Base-by-base conservation (phyloP, 2,113 vertebrate species). In the Larimichthys crocea region DNA sequence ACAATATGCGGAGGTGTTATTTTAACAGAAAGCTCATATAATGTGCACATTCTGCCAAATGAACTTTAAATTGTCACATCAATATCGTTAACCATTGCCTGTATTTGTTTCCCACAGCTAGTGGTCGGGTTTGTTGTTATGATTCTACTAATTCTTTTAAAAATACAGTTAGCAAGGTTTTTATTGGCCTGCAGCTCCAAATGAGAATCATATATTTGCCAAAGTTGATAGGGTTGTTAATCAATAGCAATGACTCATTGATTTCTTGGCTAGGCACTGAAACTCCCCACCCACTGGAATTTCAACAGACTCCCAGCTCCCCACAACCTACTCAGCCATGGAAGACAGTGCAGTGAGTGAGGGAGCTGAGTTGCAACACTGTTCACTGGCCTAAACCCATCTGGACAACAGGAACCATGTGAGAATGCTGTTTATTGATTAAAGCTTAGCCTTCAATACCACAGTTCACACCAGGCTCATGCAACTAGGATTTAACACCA, bases 211-310 rank as follows among this genome's bases (percentile, higher is more conserved):
- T 59, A 77, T 74, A 76, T 83, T 63, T 80, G 66, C 57, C 7
- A 6, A 14, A 24, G 44, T 31, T 69, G 77, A 87, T 77, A 57
- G 82, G 77, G 63, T 22, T 84, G 81, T 84, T 83, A 73, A 84
- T 84, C 78, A 87, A 65, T 78, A 62, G 26, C 46, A 7, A 66
- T 84, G 78, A 87, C 74, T 84, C 77, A 70, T 73, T 73, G 57
- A 80, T 74, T 80, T 74, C 35, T 74, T 84, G 63, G 67, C 81
- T 15, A 16, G 15, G 52, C 8, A 3, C 42, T 77, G 50, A 46
- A 76, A 80, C 82, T 74, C 67, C 53, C 62, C 73, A 74, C 53
- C 56, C 55, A 68, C 46, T 31, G 22, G 40, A 71, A 61, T 83
- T 72, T 87, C 85, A 83, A 73, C 67, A 81, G 62, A 66, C 55